These are phyloP conservation scores for Pissodes strobi DNA, from an alignment of 1,140 invertebrate genomes.

Conservation along the genomic window DNA sequence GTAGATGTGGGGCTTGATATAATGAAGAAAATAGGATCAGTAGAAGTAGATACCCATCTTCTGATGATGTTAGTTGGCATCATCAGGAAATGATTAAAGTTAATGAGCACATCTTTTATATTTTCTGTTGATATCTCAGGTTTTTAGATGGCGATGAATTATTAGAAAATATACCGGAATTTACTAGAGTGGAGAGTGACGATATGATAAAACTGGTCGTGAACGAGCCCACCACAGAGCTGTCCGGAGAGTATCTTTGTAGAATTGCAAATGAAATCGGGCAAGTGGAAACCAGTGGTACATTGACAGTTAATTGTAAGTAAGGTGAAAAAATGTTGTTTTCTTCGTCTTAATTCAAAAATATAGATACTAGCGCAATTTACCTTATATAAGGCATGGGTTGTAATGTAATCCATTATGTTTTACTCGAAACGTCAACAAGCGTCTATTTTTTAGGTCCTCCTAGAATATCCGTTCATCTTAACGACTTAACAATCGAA, in stretches of 20 bases:
- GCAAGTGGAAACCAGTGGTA: slow-evolving; percentile 15
- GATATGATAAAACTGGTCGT: slow-evolving; percentile 24
- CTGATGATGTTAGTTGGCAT: no score
- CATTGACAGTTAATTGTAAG: slow-evolving; percentile 29
- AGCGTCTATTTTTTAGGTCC: slow-evolving; percentile 11
- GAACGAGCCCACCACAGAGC: slow-evolving; percentile 29
- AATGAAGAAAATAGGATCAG: no score
- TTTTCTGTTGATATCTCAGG: no score
- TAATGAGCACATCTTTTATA: no score
- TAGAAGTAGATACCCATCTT: no score
- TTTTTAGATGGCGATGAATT: slow-evolving; percentile 27
- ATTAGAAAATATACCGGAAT: slow-evolving; percentile 1
- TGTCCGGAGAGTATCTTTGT: slow-evolving; percentile 30
- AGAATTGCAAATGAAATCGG: slow-evolving; percentile 26
- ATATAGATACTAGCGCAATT: no score
- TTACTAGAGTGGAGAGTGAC: slow-evolving; percentile 20
- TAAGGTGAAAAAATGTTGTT: not conserved
- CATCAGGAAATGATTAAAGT: no score
- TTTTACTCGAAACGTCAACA: no score
- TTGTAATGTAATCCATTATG: no score
- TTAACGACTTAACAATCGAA: slow-evolving; percentile 23
- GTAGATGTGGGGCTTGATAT: no score
- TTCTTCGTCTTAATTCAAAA: not conserved
- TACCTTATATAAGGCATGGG: no score
- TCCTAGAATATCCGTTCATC: slow-evolving; percentile 22